Evolutionary conservation across 2,888 invertebrate genomes (phyloP), one percentile per base, ranked within the genome.

Genomic region (Eurytoma adleriae): DNA sequence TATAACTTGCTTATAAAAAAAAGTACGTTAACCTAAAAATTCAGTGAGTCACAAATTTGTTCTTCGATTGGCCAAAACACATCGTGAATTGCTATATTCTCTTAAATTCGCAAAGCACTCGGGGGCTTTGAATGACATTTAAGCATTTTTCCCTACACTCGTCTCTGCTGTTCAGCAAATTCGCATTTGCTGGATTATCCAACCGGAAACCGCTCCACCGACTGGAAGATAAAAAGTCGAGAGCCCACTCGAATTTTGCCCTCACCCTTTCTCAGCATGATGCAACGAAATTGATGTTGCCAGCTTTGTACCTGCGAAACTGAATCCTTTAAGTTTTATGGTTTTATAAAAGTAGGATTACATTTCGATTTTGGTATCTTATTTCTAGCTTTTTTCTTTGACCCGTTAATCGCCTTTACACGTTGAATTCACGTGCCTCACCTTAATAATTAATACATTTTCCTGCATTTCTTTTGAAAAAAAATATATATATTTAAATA

Each of bases 291-390:
- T 64, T 64, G 40, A 62, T 62, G 27, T 59, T 16, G 57, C 14
- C 2, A 20, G 16, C 40, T 40, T 7, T 40, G 40, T 40, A 4
- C 27, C 66, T 16, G n/a, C 56, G 74, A 68, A 75, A 75, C 68
- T 68, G 50, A 68, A 75, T 75, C 75, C 59, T 75, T 68, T 61
- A 61, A 75, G 68, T 75, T 75, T 68, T 75, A 75, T 61, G 59
- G 75, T 68, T 73, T 73, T 73, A 73, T 73, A 66, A 66, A 30
- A 56, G 3, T 5, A 14, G 64, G 54, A 66, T 73, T 73, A 66
- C 56, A 18, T n/a, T 68, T 20, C 7, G 20, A 56, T 56, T 56
- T 56, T 18, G 56, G 10, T 18, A 18, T 18, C 20, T 18, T 20
- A 13, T 59, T 59, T 59, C 20, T 7, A 20, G 5, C 59, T 13